Conservation (phyloP, 92 coral and sea anemone genomes). For the Porites cylindrica region DNA sequence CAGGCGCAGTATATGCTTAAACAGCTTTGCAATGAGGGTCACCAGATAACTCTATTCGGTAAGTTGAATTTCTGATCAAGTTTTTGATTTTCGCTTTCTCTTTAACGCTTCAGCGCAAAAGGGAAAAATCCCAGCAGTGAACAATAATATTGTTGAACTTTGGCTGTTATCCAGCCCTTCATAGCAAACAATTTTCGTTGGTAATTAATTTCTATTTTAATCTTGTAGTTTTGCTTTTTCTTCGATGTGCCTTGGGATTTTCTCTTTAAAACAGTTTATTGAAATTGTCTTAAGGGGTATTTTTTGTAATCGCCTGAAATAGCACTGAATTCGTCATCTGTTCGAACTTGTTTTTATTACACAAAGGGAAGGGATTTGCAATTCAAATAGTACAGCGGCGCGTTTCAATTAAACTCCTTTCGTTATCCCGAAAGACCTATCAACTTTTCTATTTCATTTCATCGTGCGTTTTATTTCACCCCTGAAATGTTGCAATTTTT, state of each 20-base stretch:
- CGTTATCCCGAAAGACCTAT: no score
- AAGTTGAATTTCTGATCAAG: constrained; percentile 30
- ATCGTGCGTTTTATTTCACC: neutral
- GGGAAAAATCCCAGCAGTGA: constrained; percentile 29
- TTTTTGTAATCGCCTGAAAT: constrained; percentile 8
- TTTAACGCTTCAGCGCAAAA: neutral
- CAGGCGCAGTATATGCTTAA: constrained; percentile 95
- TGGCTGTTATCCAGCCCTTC: constrained; percentile 6
- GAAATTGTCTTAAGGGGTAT: no score
- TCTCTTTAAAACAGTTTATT: no score
- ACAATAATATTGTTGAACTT: neutral
- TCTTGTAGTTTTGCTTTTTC: no score
- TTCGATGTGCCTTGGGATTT: no score
- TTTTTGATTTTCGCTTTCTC: neutral
- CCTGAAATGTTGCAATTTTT: no score
- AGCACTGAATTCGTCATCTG: neutral
- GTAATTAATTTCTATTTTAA: neutral
- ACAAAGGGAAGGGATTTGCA: neutral
- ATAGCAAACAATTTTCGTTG: neutral
- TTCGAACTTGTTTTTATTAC: neutral
- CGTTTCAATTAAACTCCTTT: neutral
- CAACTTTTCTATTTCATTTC: neutral
- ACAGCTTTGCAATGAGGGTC: constrained; percentile 96
- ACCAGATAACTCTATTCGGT: constrained; percentile 94
- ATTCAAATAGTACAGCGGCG: constrained; percentile 9